These are phyloP conservation scores for Rhagophthalmus giganteus DNA, from an alignment of 2,888 invertebrate genomes.

Conservation along the genomic window DNA sequence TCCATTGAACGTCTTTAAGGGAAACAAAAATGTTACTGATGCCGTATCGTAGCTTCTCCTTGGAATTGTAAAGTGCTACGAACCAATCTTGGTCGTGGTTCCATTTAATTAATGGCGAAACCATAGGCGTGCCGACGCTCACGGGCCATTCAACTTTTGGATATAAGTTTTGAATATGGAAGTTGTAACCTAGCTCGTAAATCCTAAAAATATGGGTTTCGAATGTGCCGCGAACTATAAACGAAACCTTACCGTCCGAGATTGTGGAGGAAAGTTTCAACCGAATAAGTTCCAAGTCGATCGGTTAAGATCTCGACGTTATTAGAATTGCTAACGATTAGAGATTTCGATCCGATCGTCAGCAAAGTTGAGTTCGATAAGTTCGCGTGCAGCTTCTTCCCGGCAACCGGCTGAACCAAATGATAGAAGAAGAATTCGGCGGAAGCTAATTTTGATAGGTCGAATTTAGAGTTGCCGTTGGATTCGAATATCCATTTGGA, in stretches of 20 bases:
- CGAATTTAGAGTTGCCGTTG: too few species aligned
- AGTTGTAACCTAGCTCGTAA: constrained; percentile 75
- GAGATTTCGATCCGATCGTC: too few species aligned
- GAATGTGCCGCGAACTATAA: not conserved
- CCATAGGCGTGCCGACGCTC: constrained; percentile 80
- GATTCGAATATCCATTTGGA: too few species aligned
- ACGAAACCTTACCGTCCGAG: constrained; percentile 4
- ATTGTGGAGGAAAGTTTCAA: constrained; percentile 1
- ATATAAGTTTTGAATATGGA: constrained; percentile 75
- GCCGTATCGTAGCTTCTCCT: constrained; percentile 67
- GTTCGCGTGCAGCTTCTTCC: too few species aligned
- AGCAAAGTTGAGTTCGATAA: too few species aligned
- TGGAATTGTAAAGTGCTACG: constrained; percentile 69
- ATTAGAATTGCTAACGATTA: too few species aligned
- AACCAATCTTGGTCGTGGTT: constrained; percentile 80
- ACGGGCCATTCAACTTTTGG: constrained; percentile 80
- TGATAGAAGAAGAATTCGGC: too few species aligned
- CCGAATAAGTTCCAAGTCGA: not conserved
- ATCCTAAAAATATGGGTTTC: constrained; percentile 58
- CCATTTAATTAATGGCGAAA: constrained; percentile 85
- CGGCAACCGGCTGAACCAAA: too few species aligned
- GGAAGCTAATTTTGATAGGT: too few species aligned
- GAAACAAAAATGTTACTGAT: constrained; percentile 63
- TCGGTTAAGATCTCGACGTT: too few species aligned
- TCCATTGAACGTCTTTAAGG: constrained; percentile 68